Percentiles rank a stretch among this genome's conserved stretches.
Evolutionary conservation across 1,140 invertebrate species (phyloP).

Genomic region (Drosophila pectinifera): DNA sequence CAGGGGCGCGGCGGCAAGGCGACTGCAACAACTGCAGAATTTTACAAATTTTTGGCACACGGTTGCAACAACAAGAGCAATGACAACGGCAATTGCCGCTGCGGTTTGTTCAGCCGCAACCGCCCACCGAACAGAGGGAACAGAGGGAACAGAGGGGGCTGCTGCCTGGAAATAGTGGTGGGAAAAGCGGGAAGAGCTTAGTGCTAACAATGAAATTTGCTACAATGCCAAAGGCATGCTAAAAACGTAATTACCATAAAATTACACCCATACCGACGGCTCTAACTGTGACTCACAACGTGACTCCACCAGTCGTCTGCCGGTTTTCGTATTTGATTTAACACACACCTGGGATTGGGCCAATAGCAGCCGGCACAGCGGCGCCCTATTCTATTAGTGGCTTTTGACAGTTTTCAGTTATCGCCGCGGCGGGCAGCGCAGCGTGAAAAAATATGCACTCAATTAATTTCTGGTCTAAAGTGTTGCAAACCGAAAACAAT

Average conservation of each 20-base stretch:
- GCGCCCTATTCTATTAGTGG: conserved; percentile 21
- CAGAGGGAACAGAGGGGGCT: no score
- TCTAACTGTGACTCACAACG: conserved; percentile 9
- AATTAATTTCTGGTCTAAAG: conserved; percentile 58
- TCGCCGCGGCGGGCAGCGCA: conserved; percentile 11
- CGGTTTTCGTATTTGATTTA: conserved; percentile 30
- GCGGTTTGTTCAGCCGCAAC: conserved; percentile 44
- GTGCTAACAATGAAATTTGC: conserved; percentile 68
- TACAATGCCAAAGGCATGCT: conserved; percentile 62
- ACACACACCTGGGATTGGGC: conserved; percentile 22
- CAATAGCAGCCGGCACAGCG: background rate
- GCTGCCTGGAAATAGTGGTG: background rate
- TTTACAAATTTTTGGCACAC: conserved; percentile 78
- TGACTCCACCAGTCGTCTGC: conserved; percentile 2
- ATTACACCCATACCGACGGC: conserved; percentile 25
- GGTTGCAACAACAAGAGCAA: conserved; percentile 46
- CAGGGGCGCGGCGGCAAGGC: conserved; percentile 27
- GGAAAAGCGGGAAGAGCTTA: conserved; percentile 41
- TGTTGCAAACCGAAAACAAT: conserved; percentile 46
- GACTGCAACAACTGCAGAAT: conserved; percentile 45
- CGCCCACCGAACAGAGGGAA: conserved; percentile 5
- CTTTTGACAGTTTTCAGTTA: conserved; percentile 32
- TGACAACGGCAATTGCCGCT: conserved; percentile 56
- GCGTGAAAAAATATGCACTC: conserved; percentile 58
- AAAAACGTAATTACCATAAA: conserved; percentile 74